These are phyloP conservation scores for Amblyopsis hoosieri DNA, from an alignment of 2,797 vertebrate species.

Conservation along the genomic window DNA sequence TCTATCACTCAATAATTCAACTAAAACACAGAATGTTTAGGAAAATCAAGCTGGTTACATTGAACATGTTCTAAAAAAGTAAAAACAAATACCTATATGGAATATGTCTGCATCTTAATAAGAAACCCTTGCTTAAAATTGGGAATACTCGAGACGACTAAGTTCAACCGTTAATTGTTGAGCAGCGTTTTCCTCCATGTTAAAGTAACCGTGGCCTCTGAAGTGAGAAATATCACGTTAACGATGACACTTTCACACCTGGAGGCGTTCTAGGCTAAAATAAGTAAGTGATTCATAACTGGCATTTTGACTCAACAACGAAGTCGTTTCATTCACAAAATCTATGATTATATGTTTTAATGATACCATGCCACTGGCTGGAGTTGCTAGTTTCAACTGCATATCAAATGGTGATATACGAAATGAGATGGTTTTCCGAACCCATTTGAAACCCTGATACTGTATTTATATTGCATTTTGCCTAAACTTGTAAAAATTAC, in stretches of 20 bases:
- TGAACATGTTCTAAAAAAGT: not conserved
- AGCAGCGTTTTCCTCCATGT: conserved; percentile 18
- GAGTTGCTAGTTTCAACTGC: conserved; percentile 34
- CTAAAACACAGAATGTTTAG: no score
- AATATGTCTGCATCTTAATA: not conserved
- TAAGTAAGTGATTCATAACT: conserved; percentile 66
- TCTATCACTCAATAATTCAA: not conserved
- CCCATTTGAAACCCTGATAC: conserved; percentile 81
- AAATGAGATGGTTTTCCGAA: conserved; percentile 72
- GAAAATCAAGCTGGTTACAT: no score
- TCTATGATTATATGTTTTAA: conserved; percentile 79
- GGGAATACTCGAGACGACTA: conserved; percentile 10
- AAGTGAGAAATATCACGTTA: conserved; percentile 33
- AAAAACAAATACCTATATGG: not conserved
- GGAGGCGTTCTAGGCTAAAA: conserved; percentile 49
- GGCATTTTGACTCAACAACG: conserved; percentile 52
- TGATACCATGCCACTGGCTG: conserved; percentile 66
- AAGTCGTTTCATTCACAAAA: conserved; percentile 73
- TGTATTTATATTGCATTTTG: conserved; percentile 84
- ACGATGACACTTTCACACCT: conserved; percentile 46
- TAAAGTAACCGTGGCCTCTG: conserved; percentile 26
- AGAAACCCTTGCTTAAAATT: not conserved
- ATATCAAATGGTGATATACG: conserved; percentile 70
- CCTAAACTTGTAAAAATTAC: conserved; percentile 86
- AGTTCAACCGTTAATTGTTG: conserved; percentile 26